These are phyloP conservation scores for Branchellion lobata DNA, from an alignment of 2,888 invertebrate species.

Conservation along the genomic window DNA sequence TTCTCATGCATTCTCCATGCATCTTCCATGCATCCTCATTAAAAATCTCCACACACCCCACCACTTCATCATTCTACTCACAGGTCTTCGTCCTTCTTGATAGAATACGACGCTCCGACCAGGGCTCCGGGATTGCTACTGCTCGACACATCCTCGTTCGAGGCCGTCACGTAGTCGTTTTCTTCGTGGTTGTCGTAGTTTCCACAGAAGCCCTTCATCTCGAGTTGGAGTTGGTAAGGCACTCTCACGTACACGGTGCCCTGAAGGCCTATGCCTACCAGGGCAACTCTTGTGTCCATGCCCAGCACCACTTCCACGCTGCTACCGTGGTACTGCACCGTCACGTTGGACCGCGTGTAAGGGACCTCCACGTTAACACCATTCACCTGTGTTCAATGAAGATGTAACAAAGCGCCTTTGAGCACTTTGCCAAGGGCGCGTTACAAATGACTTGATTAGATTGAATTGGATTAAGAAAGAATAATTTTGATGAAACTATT, in stretches of 20 bases:
- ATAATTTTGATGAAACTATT: too few relatives aligned
- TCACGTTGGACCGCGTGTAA: neutral
- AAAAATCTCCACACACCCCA: neutral
- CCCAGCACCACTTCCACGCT: neutral
- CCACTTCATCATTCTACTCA: too few relatives aligned
- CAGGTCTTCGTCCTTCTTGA: neutral
- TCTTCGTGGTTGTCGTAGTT: neutral
- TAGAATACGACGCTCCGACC: neutral
- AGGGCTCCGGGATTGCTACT: neutral
- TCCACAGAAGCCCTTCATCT: constrained; percentile 12
- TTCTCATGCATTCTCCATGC: too few relatives aligned
- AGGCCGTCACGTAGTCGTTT: neutral
- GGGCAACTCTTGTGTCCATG: neutral
- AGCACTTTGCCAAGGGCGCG: too few relatives aligned
- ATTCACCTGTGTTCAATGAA: neutral
- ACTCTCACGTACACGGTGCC: constrained; percentile 12
- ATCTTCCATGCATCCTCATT: too few relatives aligned
- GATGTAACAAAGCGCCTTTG: too few relatives aligned
- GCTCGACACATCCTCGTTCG: neutral
- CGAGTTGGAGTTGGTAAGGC: neutral
- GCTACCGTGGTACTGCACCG: neutral
- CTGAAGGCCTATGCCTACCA: constrained; percentile 1
- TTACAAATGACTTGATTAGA: too few relatives aligned
- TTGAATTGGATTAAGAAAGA: too few relatives aligned
- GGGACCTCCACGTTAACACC: constrained; percentile 10